Evolutionary conservation across 2,888 invertebrate species (phyloP).

Genomic region (Torymus aiolomorphi): DNA sequence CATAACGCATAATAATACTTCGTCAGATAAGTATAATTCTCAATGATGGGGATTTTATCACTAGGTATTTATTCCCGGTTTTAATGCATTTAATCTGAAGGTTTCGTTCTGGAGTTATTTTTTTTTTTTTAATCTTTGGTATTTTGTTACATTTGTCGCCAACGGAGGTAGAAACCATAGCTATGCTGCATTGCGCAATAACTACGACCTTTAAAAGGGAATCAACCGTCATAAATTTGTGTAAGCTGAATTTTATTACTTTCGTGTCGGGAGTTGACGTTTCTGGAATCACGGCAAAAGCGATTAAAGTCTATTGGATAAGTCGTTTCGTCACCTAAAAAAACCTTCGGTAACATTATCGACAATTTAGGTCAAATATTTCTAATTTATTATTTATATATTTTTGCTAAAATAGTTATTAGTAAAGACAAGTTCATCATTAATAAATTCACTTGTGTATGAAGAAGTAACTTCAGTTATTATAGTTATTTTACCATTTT

Average conservation of each 20-base stretch:
- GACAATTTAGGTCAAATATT: constrained; percentile 23
- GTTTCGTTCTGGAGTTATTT: too few species aligned
- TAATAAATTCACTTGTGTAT: constrained; percentile 33
- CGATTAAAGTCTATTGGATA: constrained; percentile 36
- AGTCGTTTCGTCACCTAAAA: constrained; percentile 39
- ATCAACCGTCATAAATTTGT: constrained; percentile 51
- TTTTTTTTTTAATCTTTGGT: too few species aligned
- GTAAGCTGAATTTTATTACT: constrained; percentile 49
- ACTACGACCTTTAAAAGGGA: constrained; percentile 3
- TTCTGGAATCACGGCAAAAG: constrained; percentile 30
- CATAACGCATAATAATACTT: too few species aligned
- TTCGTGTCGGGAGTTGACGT: constrained; percentile 30
- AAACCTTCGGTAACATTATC: not conserved
- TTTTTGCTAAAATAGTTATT: constrained; percentile 38
- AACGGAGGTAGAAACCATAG: too few species aligned
- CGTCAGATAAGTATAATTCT: too few species aligned
- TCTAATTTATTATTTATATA: constrained; percentile 42
- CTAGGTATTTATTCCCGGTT: too few species aligned
- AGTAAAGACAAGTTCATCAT: constrained; percentile 29
- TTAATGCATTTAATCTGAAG: too few species aligned
- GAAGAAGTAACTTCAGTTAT: constrained; percentile 2
- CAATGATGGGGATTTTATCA: too few species aligned
- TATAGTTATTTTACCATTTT: not conserved
- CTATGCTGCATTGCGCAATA: too few species aligned
- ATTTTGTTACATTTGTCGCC: too few species aligned